Base-by-base conservation (phyloP, 2,888 invertebrate species). In the Caradrina kadenii region DNA sequence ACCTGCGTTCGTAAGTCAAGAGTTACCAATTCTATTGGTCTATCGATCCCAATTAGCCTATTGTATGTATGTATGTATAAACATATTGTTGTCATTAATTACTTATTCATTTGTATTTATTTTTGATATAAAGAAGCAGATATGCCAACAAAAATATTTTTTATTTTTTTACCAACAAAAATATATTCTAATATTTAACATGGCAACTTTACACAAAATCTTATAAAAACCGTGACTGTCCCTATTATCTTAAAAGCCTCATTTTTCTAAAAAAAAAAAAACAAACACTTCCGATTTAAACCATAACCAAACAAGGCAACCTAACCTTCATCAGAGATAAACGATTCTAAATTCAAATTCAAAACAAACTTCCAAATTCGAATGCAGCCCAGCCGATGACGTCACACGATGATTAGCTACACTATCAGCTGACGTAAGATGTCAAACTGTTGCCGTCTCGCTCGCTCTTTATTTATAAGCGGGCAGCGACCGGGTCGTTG, bases 401-500 rank as follows among this genome's bases (percentile, higher is more conserved):
- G 79, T 80, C 80, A 76, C 80, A 53, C 8, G 15, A 79, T 76
- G 80, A 76, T 72, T 76, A 67, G 58, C 76, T 26, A 76, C 63
- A 72, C 64, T 72, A 80, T 65, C 80, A 80, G 73, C 79, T 83
- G 82, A 83, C 83, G 83, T 83, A 81, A 78, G 76, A 63, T 71
- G 76, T 64, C 66, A 71, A 71, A 65, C n/a, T 64, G 15, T 17
- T 13, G 26, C 42, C 2, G 11, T 81, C 83, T 73, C 82, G 54
- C 83, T 90, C 89, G 85, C 88, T 86, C 88, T 84, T 84, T 76
- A 84, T 87, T 88, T 87, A 84, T 87, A 83, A 76, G 81, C 90
- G 91, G 91, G 85, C 91, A 90, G 77, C 88, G 90, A 87, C 89
- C 89, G 88, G 93, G 92, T 80, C 92, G 79, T 68, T 86, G 94